Evolutionary conservation across 2,113 vertebrate genomes (phyloP), one percentile per base, ranked within the genome.

Genomic region (Proterorhinus semilunaris): DNA sequence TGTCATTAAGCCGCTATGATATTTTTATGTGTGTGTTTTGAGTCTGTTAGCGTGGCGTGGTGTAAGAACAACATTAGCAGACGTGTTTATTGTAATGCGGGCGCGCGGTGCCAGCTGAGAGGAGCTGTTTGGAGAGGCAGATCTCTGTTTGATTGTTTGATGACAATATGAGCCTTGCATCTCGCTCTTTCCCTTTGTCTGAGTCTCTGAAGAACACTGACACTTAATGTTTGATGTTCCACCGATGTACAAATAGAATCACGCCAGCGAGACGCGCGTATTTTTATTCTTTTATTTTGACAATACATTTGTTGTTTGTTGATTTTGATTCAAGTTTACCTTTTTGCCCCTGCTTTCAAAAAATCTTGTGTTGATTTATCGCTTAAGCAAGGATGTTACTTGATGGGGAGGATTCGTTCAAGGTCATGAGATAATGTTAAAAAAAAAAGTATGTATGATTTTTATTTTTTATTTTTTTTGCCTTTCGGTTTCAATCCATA

Each of bases 141-240:
- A 85, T 87, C 88, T 88, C 82, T 86, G 87, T 87, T 88, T 91
- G 90, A 91, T 91, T 91, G 89, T 91, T 89, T 91, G 89, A 91
- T 90, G 89, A 88, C 90, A 91, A 82, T 83, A 85, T 81, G 83
- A 80, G 89, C 78, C 86, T 90, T 71, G 82, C 84, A 88, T 91
- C 89, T 90, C 73, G 71, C 55, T 44, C 43, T 45, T 75, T 88
- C 79, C 81, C 89, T 89, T 90, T 92, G 87, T 88, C 84, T 86
- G 84, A 45, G 89, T 88, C 91, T 91, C 89, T 88, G 88, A 91
- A 89, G 91, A 91, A 87, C 55, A 75, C 79, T 88, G 88, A 88
- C 88, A 87, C 87, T 90, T 89, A 86, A 91, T 85, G 88, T 92
- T 92, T 92, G 87, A 91, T 91, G 82, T 75, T 72, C 82, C 75